Evolutionary conservation across 1,140 invertebrate genomes (phyloP), one percentile per base, ranked within the genome.

Genomic region (Dinothrombium tinctorium): DNA sequence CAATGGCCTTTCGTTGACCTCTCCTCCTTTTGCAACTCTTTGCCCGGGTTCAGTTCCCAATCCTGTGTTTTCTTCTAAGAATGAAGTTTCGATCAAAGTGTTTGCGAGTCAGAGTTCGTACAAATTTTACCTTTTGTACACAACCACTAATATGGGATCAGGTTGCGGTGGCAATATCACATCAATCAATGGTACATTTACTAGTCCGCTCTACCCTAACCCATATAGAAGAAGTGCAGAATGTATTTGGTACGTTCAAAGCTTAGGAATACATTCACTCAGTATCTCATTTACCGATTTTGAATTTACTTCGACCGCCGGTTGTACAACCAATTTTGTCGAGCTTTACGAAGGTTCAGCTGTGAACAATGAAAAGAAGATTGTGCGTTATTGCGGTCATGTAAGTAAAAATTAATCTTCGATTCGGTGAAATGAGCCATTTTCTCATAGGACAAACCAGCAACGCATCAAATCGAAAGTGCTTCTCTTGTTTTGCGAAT

Each of bases 141-240:
- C 72, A 2, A 64, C 69, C 8, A 71, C 72, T 0, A 54, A 66
- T 33, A 59, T 66, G 54, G 72, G 66, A 7, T 59, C 56, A 32
- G 81, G 80, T 1, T 86, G 81, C 59, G 80, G 81, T 6, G 81
- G 81, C 0, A 59, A 61, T 32, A 49, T 86, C 11, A 71, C 67
- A 40, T 74, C 73, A 49, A 69, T 67, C 33, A 62, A 64, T n/a
- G 79, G 80, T 17, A 60, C 57, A 42, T 65, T 84, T 31, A 69
- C 70, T 1, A 82, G 76, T 53, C 78, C 78, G 14, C 53, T 72
- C 45, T 82, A 76, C 59, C 80, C 77, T 9, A 59, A 64, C 25
- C 60, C 65, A 46, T 69, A 69, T 47, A 64, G 72, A 15, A 62
- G 68, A 29, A 56, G 60, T 38, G 61, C 62, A 7, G 55, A 61